phyloP scores from a whole-genome alignment of 2,888 invertebrate genomes.

The Nowickia ferox region DNA sequence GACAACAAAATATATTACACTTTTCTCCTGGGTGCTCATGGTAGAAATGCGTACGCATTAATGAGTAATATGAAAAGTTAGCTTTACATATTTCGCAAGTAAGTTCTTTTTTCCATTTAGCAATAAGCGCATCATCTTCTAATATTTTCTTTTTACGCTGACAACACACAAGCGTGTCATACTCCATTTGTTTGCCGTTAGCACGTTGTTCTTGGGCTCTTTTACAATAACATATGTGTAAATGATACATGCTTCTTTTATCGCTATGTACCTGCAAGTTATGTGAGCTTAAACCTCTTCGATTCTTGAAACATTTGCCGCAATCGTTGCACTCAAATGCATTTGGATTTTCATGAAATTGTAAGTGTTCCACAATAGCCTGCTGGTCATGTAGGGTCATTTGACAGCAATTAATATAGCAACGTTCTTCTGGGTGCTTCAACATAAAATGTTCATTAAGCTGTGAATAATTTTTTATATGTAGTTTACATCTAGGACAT shows the following conservation, averaged over 20 bases:
- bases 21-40: constrained; percentile 70
- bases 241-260: constrained; percentile 46
- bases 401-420: constrained; percentile 53
- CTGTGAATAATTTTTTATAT: background rate
- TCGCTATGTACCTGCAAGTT: constrained; percentile 42
- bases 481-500: constrained; percentile 42
- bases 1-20: constrained; percentile 73
- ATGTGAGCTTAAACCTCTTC: constrained; percentile 56
- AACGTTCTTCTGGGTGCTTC: constrained; percentile 46
- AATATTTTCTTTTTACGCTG: constrained; percentile 66
- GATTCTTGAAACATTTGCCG: constrained; percentile 68
- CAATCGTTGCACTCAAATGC: constrained; percentile 43
- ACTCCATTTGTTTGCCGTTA: constrained; percentile 2
- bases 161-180: constrained; percentile 32
- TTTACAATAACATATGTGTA: constrained; percentile 56
- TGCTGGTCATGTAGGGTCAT: background rate
- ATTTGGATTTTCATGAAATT: constrained; percentile 41
- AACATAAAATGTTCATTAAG: constrained; percentile 37
- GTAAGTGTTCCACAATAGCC: constrained; percentile 36
- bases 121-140: constrained; percentile 57
- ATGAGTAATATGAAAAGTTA: constrained; percentile 62
- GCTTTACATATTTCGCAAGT: constrained; percentile 71
- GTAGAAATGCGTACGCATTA: constrained; percentile 72
- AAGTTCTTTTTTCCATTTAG: constrained; percentile 69
- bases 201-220: constrained; percentile 6